Evolutionary conservation across 2,113 vertebrate genomes (phyloP).

Genomic region (Paraplagusia blochii): DNA sequence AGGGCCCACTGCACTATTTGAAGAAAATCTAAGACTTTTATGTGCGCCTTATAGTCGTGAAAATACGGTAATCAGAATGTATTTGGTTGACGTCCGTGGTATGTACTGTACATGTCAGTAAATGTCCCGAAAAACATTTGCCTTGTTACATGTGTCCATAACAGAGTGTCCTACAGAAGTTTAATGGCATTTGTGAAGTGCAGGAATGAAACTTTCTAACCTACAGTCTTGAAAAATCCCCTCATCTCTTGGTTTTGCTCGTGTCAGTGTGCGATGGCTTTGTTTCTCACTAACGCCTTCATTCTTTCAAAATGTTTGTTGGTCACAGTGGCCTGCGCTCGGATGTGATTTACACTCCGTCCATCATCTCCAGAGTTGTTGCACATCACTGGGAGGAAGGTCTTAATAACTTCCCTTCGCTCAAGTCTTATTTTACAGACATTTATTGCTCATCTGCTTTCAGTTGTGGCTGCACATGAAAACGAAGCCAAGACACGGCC

Average conservation of each 20-base stretch:
- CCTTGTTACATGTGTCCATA: too few relatives aligned
- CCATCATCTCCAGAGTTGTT: slow-evolving; percentile 30
- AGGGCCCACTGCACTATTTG: too few relatives aligned
- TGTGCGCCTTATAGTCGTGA: too few relatives aligned
- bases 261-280: background rate
- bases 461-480: slow-evolving; percentile 49
- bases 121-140: too few relatives aligned
- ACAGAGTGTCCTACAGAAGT: too few relatives aligned
- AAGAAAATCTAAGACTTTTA: too few relatives aligned
- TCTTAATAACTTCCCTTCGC: slow-evolving; percentile 26
- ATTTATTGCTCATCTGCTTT: slow-evolving; percentile 65
- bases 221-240: background rate
- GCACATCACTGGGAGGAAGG: slow-evolving; percentile 22
- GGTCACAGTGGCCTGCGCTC: slow-evolving; percentile 1
- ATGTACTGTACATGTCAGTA: too few relatives aligned
- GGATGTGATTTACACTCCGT: slow-evolving; percentile 31
- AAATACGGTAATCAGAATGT: too few relatives aligned
- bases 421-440: slow-evolving; percentile 43
- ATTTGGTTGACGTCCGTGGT: too few relatives aligned
- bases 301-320: background rate
- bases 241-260: background rate
- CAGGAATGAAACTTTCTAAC: background rate
- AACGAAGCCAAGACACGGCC: slow-evolving; percentile 43
- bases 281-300: background rate
- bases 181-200: too few relatives aligned